phyloP scores from a whole-genome alignment of 2,888 invertebrate species.

The Thelaira solivaga region DNA sequence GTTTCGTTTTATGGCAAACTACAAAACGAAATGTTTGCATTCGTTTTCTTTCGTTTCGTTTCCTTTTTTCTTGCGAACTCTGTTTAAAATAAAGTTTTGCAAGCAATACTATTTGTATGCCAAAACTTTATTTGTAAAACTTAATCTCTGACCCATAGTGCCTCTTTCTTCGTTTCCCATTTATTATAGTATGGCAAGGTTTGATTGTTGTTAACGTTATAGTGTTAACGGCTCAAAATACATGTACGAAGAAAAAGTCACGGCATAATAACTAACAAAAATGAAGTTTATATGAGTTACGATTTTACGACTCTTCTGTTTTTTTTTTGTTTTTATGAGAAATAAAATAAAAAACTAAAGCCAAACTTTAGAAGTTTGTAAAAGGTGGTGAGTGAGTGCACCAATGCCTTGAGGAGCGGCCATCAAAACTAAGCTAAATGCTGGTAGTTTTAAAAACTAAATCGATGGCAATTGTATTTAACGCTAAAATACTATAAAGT shows the following conservation, averaged over 20 bases:
- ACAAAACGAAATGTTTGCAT: no score
- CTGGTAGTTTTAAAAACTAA: constrained; percentile 45
- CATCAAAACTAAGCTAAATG: constrained; percentile 35
- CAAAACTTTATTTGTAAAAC: not conserved
- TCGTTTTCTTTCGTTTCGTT: no score
- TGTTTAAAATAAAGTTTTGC: no score
- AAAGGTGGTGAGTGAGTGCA: constrained; percentile 19
- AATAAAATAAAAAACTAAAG: constrained; percentile 20
- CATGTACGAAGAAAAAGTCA: constrained; percentile 60
- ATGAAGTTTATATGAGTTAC: constrained; percentile 65
- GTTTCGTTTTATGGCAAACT: no score
- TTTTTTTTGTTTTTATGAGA: constrained; percentile 46
- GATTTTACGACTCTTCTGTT: constrained; percentile 57
- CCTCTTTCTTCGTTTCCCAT: not conserved
- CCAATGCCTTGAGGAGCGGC: constrained; percentile 39
- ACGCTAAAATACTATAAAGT: constrained; percentile 39
- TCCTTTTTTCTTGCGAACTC: no score
- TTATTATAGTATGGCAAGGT: constrained; percentile 38
- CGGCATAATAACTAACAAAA: constrained; percentile 56
- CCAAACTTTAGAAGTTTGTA: not conserved
- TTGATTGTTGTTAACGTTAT: constrained; percentile 52
- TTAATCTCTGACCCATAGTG: constrained; percentile 3
- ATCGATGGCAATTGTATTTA: constrained; percentile 57
- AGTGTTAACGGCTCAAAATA: constrained; percentile 57
- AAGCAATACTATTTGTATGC: no score